These are phyloP conservation scores for Germaria angustata DNA, from an alignment of 2,888 invertebrate genomes.

Conservation along the genomic window DNA sequence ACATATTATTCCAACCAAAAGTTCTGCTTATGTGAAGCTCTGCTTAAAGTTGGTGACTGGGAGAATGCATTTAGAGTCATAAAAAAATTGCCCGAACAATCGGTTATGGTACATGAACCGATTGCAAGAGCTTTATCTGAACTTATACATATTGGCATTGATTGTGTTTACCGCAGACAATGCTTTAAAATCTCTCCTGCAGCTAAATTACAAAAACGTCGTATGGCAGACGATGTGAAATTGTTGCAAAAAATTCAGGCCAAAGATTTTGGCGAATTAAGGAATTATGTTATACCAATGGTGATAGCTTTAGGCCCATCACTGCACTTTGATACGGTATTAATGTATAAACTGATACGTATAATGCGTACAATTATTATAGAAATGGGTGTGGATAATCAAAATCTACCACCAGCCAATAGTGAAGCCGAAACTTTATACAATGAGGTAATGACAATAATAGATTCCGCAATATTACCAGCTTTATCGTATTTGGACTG, in stretches of 20 bases:
- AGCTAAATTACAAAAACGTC: slow-evolving; percentile 85
- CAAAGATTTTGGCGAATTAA: slow-evolving; percentile 86
- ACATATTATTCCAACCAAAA: slow-evolving; percentile 89
- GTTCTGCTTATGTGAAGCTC: slow-evolving; percentile 93
- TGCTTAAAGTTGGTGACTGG: slow-evolving; percentile 95
- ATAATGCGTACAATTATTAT: slow-evolving; percentile 80
- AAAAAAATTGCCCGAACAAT: slow-evolving; percentile 90
- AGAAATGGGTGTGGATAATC: slow-evolving; percentile 79
- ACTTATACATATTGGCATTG: slow-evolving; percentile 90
- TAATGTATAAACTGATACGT: slow-evolving; percentile 92
- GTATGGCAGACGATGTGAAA: slow-evolving; percentile 80
- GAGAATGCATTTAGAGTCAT: slow-evolving; percentile 89
- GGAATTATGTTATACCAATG: slow-evolving; percentile 90
- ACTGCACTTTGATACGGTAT: slow-evolving; percentile 90
- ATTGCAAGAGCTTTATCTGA: slow-evolving; percentile 89
- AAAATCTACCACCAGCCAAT: slow-evolving; percentile 75
- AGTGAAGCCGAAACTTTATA: slow-evolving; percentile 83
- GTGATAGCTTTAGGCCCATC: slow-evolving; percentile 92
- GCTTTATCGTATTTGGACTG: slow-evolving; percentile 94
- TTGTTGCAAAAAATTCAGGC: slow-evolving; percentile 80
- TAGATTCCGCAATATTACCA: slow-evolving; percentile 94
- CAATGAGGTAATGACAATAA: slow-evolving; percentile 90
- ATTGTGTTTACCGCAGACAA: slow-evolving; percentile 91
- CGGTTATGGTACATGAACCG: slow-evolving; percentile 88
- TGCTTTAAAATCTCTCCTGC: slow-evolving; percentile 82